phyloP scores from a whole-genome alignment of 2,113 vertebrate genomes.

The Colistium nudipinnis region DNA sequence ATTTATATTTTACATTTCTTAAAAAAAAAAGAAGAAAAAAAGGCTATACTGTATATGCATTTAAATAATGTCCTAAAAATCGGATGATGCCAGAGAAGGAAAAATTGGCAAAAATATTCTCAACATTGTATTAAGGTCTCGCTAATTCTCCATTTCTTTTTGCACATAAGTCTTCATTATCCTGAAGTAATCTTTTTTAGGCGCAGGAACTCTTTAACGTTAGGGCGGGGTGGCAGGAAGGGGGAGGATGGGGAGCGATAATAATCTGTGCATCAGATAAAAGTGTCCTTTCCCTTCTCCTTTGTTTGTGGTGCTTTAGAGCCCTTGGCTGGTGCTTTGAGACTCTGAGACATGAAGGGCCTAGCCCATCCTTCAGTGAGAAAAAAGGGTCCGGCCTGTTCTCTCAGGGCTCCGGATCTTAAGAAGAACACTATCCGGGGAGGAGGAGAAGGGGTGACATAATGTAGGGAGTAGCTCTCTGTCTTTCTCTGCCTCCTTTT shows the following conservation, averaged over 20 bases:
- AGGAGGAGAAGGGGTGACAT: conserved; percentile 50
- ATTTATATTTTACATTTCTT: conserved; percentile 79
- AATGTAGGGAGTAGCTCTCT: conserved; percentile 79
- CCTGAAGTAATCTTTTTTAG: conserved; percentile 85
- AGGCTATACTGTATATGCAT: conserved; percentile 86
- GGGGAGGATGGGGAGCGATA: conserved; percentile 50
- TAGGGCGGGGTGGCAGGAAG: conserved; percentile 80
- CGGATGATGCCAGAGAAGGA: conserved; percentile 66
- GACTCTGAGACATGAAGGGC: conserved; percentile 83
- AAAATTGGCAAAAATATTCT: conserved; percentile 72
- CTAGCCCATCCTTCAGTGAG: conserved; percentile 84
- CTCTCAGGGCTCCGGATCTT: conserved; percentile 75
- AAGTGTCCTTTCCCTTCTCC: conserved; percentile 71
- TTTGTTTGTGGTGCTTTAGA: conserved; percentile 84
- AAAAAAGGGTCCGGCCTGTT: conserved; percentile 77
- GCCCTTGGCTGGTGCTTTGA: conserved; percentile 91
- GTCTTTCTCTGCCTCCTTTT: conserved; percentile 76
- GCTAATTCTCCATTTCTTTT: conserved; percentile 22
- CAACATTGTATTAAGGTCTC: conserved; percentile 36
- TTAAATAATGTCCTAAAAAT: conserved; percentile 87
- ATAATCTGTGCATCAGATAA: conserved; percentile 74
- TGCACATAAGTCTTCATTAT: conserved; percentile 64
- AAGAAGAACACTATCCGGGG: conserved; percentile 70
- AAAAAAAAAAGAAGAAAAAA: too few relatives aligned
- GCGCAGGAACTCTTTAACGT: conserved; percentile 81